Percentiles rank a stretch among this genome's conserved stretches.
These are phyloP conservation scores for Lucifuga dentata DNA, from an alignment of 2,113 vertebrate species.

Conservation along the genomic window DNA sequence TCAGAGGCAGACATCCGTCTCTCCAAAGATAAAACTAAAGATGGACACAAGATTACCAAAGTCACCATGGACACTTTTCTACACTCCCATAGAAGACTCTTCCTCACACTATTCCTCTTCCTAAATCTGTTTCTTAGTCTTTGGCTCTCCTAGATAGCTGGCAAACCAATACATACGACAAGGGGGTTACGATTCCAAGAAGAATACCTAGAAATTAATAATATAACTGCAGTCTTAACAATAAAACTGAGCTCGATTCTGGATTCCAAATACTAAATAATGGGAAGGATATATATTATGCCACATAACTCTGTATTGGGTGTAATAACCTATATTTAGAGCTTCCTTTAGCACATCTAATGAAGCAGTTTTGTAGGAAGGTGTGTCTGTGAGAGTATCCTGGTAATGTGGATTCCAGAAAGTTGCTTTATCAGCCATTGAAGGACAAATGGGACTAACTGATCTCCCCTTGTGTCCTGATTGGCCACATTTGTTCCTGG, in stretches of 20 bases:
- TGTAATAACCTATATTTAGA: neutral
- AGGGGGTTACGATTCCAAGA: no score
- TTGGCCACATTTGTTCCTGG: conserved; percentile 5
- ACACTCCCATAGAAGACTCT: no score
- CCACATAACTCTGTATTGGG: no score
- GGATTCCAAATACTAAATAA: no score
- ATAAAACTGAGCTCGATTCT: no score
- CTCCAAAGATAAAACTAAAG: conserved; percentile 32
- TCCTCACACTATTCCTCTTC: neutral
- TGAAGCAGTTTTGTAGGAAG: neutral
- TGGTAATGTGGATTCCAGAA: neutral
- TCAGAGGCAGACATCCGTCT: conserved; percentile 31
- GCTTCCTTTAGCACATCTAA: neutral
- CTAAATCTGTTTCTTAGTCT: no score
- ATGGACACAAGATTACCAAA: conserved; percentile 30
- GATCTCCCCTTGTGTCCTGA: conserved; percentile 1
- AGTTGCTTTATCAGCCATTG: conserved; percentile 21
- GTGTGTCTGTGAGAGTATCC: conserved; percentile 1
- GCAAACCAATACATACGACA: no score
- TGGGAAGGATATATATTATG: no score
- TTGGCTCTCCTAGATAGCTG: no score
- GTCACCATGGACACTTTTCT: neutral
- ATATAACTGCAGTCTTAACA: no score
- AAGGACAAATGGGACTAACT: conserved; percentile 14
- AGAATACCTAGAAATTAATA: no score